Percentiles rank a stretch among this genome's conserved stretches.
Evolutionary conservation across 2,113 vertebrate species (phyloP).

Genomic region (Micromys minutus): DNA sequence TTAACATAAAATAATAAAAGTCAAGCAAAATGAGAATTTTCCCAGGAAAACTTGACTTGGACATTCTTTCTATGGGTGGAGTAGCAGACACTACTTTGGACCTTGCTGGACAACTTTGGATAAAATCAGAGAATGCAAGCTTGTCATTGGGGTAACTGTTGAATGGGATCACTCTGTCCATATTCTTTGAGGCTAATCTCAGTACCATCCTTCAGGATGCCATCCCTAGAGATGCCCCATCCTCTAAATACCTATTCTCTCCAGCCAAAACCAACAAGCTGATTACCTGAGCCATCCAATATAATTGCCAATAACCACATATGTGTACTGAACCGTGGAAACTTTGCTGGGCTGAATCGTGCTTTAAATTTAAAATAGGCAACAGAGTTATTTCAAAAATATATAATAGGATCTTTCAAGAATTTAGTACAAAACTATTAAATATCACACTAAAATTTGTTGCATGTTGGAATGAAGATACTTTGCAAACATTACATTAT

Average conservation of each 20-base stretch:
- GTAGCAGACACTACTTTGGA: constrained; percentile 46
- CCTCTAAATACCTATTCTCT: not conserved
- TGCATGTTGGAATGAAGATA: constrained; percentile 48
- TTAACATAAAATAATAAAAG: constrained; percentile 72
- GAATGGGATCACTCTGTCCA: not conserved
- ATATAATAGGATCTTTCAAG: not conserved
- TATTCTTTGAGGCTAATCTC: too few species aligned
- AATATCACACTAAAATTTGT: constrained; percentile 43
- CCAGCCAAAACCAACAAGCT: constrained; percentile 20
- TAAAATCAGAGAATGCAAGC: constrained; percentile 20
- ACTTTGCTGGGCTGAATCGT: not conserved
- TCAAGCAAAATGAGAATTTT: constrained; percentile 70
- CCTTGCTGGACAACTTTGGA: constrained; percentile 34
- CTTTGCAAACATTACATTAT: constrained; percentile 45
- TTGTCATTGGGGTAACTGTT: not conserved
- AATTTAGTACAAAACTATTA: constrained; percentile 27
- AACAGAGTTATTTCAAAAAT: not conserved
- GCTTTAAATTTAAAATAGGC: constrained; percentile 22
- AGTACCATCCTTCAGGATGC: not conserved
- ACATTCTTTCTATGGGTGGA: constrained; percentile 69
- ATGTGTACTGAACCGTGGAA: not conserved
- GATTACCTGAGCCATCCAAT: constrained; percentile 26
- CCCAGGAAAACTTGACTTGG: constrained; percentile 78
- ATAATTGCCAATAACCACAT: not conserved
- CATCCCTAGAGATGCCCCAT: not conserved